These are phyloP conservation scores for Oxyruncus cristatus DNA, from an alignment of 2,113 vertebrate genomes.

Conservation along the genomic window DNA sequence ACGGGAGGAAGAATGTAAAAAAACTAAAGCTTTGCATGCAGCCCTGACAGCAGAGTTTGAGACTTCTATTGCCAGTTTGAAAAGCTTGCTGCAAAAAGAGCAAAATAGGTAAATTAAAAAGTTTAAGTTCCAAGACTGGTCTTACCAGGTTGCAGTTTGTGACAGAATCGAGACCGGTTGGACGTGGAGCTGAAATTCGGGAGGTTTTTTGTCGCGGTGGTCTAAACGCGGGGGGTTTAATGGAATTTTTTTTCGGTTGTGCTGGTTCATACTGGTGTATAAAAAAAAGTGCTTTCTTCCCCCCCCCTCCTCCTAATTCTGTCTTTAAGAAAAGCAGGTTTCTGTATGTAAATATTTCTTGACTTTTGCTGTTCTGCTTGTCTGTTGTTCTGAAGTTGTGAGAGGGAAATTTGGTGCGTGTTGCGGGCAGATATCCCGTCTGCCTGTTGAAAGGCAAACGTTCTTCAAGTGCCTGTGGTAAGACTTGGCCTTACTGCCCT, in stretches of 20 bases:
- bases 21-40: constrained; percentile 70
- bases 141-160: not conserved
- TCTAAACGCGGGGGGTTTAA: not conserved
- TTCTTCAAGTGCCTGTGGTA: not conserved
- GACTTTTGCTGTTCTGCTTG: not conserved
- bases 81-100: constrained; percentile 75
- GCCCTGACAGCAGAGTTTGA: constrained; percentile 73
- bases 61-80: constrained; percentile 64
- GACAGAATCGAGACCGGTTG: not conserved
- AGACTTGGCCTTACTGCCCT: not conserved
- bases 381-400: not conserved
- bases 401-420: not conserved
- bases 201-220: not conserved
- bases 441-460: not conserved
- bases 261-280: not conserved
- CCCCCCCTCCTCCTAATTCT: not conserved
- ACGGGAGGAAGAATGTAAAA: constrained; percentile 76
- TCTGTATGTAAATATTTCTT: not conserved
- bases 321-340: not conserved
- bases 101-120: constrained; percentile 76
- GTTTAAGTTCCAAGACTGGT: not conserved
- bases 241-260: not conserved
- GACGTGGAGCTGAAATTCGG: not conserved
- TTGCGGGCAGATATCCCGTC: not conserved
- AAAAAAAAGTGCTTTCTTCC: not conserved